Evolutionary conservation across 2,797 vertebrate species (phyloP), one percentile per base, ranked within the genome.

Genomic region (Helarctos malayanus): DNA sequence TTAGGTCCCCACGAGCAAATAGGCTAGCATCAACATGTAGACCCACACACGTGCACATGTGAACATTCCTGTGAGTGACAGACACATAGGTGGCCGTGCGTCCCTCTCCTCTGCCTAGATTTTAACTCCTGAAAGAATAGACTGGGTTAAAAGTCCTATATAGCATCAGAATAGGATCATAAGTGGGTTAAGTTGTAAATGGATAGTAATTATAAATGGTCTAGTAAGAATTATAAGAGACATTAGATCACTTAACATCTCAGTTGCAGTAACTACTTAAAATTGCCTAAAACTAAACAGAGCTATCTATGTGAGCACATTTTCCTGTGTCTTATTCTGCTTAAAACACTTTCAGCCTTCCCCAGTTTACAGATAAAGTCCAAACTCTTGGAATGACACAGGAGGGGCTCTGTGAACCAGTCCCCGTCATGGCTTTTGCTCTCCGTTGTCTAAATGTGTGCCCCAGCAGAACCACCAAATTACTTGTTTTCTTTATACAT

Each of bases 111-210:
- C 29, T 63, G 5, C 86, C 63, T 35, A 38, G 9, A 86, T 71
- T 86, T 52, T 92, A 76, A 68, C 25, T 82, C 69, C 57, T 95
- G 94, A 47, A 76, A 92, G 47, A 76, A 71, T 21, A 86, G 9
- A 78, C 59, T 38, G 19, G 19, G 8, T 25, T 13, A 84, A 95
- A 89, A 57, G 29, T 61, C 11, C 61, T 83, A 47, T 38, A 47
- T 16, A 79, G 35, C 16, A 54, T 57, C 35, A 83, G 29, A 96
- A 45, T 29, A 89, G 63, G n/a, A 59, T 93, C 21, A 89, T 29
- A 76, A 9, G 59, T 23, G 16, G 79, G 45, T 54, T 87, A 59
- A 29, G n/a, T 68, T 80, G 16, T 82, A 59, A 92, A 63, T 21
- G 82, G 18, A 47, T 76, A 21, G 56, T 95, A 56, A 83, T 82